These are phyloP conservation scores for Drosophila stalkeri DNA, from an alignment of 2,888 invertebrate species.

Conservation along the genomic window DNA sequence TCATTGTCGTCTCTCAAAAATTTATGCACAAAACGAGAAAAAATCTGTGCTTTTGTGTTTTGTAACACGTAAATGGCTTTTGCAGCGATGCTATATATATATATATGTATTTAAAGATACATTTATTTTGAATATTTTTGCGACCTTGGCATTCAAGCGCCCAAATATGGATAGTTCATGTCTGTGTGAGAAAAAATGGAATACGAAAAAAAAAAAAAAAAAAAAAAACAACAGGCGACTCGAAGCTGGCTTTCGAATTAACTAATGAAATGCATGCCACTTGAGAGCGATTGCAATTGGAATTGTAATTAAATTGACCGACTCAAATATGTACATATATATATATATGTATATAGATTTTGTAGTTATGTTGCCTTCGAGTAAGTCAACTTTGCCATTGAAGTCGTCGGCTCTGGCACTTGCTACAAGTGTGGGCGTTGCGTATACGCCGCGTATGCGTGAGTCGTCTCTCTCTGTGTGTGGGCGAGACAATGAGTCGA, in stretches of 20 bases:
- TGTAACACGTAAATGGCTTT: slow-evolving; percentile 61
- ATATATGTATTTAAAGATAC: slow-evolving; percentile 16
- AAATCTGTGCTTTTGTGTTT: slow-evolving; percentile 54
- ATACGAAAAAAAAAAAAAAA: slow-evolving; percentile 3
- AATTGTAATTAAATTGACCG: slow-evolving; percentile 52
- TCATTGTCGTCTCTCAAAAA: slow-evolving; percentile 37
- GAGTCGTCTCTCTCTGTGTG: slow-evolving; percentile 15
- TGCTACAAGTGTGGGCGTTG: slow-evolving; percentile 50
- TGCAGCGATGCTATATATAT: slow-evolving; percentile 24
- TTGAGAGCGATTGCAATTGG: slow-evolving; percentile 31
- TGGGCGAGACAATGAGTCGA: slow-evolving; percentile 31
- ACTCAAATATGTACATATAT: neutral
- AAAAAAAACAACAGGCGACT: slow-evolving; percentile 10
- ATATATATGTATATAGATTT: neutral
- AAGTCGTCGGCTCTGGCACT: slow-evolving; percentile 26
- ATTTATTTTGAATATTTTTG: slow-evolving; percentile 27
- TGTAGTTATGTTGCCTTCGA: slow-evolving; percentile 31
- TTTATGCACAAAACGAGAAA: slow-evolving; percentile 62
- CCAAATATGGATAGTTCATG: slow-evolving; percentile 73
- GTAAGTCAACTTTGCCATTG: slow-evolving; percentile 44
- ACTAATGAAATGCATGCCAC: slow-evolving; percentile 55
- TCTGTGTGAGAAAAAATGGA: slow-evolving; percentile 55
- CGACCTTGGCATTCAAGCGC: slow-evolving; percentile 76
- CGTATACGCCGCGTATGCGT: slow-evolving; percentile 49
- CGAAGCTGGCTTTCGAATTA: slow-evolving; percentile 36